phyloP scores from a whole-genome alignment of 1,140 invertebrate genomes.

The Drosophila hydei region DNA sequence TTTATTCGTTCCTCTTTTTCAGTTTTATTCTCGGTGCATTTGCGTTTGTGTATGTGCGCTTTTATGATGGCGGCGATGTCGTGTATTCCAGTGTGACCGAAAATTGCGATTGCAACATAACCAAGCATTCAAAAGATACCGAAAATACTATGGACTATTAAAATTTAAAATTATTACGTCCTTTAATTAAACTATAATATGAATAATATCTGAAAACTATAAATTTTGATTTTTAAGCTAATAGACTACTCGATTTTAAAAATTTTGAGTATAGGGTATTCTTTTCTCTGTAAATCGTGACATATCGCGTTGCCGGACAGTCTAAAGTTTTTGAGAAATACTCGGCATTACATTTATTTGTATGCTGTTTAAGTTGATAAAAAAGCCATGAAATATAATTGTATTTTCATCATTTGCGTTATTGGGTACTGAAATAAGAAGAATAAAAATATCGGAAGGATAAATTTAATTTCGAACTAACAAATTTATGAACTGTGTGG shows the following conservation, averaged over 20 bases:
- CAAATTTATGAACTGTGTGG: conserved; percentile 28
- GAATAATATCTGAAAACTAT: neutral
- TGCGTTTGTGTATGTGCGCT: conserved; percentile 51
- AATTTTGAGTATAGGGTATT: neutral
- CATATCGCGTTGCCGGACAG: conserved; percentile 11
- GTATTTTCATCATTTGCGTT: neutral
- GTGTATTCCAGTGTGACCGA: conserved; percentile 24
- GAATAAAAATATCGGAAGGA: neutral
- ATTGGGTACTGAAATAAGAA: neutral
- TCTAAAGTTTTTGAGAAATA: neutral
- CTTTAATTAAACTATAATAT: neutral
- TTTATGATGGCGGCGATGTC: conserved; percentile 62
- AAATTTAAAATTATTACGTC: neutral
- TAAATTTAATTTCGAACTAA: neutral
- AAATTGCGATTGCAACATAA: neutral
- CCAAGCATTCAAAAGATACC: conserved; percentile 7
- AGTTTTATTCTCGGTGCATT: conserved; percentile 60
- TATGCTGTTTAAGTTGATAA: neutral
- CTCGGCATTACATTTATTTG: neutral
- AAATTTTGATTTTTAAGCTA: neutral
- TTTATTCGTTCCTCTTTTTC: conserved; percentile 59
- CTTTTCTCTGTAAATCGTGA: conserved; percentile 2
- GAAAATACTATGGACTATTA: no score
- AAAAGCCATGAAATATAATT: neutral
- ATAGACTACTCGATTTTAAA: neutral